phyloP scores from a whole-genome alignment of 2,888 invertebrate genomes.

The Coelopa pilipes region DNA sequence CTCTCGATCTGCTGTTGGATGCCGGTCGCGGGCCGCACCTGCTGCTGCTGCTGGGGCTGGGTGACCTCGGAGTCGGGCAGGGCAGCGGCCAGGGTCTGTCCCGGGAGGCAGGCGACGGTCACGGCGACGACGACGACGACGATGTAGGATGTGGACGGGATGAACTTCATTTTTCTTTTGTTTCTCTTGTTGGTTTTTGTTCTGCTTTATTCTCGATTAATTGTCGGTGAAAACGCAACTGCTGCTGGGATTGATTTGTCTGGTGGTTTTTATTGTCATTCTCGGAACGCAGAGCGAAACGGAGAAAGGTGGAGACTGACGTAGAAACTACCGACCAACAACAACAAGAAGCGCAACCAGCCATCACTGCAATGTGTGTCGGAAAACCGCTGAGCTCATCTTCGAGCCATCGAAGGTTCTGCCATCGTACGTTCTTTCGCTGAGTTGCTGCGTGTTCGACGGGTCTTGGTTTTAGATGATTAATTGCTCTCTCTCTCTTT shows the following conservation, averaged over 20 bases:
- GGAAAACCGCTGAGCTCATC: no score
- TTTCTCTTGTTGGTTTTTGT: no score
- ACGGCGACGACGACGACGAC: conserved; percentile 17
- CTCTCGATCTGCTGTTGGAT: background rate
- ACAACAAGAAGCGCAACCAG: background rate
- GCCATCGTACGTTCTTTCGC: no score
- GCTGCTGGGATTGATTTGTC: conserved; percentile 13
- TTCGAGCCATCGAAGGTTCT: no score
- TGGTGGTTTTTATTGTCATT: conserved; percentile 25
- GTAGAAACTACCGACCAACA: background rate
- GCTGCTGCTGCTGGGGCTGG: conserved; percentile 10
- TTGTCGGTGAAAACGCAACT: conserved; percentile 15
- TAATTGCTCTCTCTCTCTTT: no score
- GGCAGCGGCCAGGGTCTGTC: conserved; percentile 1
- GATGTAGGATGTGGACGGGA: background rate
- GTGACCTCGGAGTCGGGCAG: background rate
- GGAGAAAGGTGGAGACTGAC: background rate
- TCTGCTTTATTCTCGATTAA: background rate
- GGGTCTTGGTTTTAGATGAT: no score
- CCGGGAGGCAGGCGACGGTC: conserved; percentile 14
- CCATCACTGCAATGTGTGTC: background rate
- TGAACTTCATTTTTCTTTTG: conserved; percentile 19
- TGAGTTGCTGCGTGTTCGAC: no score
- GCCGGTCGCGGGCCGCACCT: background rate
- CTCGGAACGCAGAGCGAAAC: background rate